Evolutionary conservation across 2,113 vertebrate species (phyloP).

Genomic region (Ascaphus truei): DNA sequence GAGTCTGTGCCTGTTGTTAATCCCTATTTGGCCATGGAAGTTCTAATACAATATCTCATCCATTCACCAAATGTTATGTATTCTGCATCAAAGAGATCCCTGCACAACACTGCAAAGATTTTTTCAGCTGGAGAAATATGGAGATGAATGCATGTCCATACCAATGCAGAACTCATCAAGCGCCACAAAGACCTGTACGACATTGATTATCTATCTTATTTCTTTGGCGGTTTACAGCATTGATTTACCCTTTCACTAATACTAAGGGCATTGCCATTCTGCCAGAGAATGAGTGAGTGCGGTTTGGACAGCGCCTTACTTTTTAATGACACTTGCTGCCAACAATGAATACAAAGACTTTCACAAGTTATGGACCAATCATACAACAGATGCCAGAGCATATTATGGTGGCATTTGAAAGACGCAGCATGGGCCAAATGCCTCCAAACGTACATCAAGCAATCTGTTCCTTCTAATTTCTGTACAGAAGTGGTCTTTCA

Average conservation of each 20-base stretch:
- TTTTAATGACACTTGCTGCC: slow-evolving; percentile 5
- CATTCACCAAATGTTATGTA: too few species aligned
- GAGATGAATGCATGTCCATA: background rate
- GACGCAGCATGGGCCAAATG: background rate
- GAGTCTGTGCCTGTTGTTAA: too few species aligned
- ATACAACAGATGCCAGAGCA: background rate
- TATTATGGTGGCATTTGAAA: slow-evolving; percentile 20
- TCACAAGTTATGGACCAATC: slow-evolving; percentile 17
- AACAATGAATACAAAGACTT: slow-evolving; percentile 11
- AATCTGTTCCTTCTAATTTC: slow-evolving; percentile 14
- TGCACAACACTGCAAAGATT: background rate
- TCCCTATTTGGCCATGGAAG: too few species aligned
- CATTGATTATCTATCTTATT: background rate
- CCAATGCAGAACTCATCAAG: background rate
- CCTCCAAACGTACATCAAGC: background rate
- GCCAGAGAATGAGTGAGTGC: background rate
- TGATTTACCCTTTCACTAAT: background rate
- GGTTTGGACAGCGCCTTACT: slow-evolving; percentile 10
- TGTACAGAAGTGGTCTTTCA: background rate
- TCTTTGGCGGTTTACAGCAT: background rate
- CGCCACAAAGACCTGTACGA: background rate
- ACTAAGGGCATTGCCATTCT: background rate
- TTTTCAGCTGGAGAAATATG: background rate
- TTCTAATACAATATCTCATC: too few species aligned
- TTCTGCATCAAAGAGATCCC: background rate